A percentile compares a stretch with the other conserved stretches of the same genome.
Conservation (phyloP, 2,113 vertebrate genomes). For the Psophia crepitans region DNA sequence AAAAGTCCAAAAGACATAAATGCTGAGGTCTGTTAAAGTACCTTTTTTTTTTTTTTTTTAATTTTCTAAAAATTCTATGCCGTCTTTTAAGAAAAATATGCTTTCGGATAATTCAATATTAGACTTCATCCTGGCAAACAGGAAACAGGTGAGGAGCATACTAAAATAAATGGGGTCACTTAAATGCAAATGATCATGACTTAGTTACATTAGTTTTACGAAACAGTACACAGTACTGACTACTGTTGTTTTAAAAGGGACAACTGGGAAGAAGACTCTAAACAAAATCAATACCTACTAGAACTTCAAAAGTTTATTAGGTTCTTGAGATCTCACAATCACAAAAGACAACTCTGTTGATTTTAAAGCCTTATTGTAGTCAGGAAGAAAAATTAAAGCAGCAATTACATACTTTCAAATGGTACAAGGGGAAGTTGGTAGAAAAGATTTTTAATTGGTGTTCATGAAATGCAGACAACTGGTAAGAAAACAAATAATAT, state of each 20-base stretch:
- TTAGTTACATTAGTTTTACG: not conserved
- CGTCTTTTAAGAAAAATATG: not conserved
- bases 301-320: not conserved
- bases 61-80: not conserved
- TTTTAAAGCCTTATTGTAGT: conserved; percentile 36
- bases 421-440: conserved; percentile 60
- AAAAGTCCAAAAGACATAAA: not conserved
- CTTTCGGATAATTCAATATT: not conserved
- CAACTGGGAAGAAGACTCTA: not conserved
- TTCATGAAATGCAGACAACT: conserved; percentile 64
- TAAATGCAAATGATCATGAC: not conserved
- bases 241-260: not conserved
- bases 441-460: conserved; percentile 60
- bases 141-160: not conserved
- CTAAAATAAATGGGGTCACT: not conserved
- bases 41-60: not conserved
- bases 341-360: not conserved
- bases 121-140: not conserved
- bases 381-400: conserved; percentile 51
- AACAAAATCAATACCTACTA: not conserved
- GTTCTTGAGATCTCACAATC: not conserved
- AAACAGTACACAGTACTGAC: not conserved
- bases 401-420: conserved; percentile 61
- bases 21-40: not conserved
- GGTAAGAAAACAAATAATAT: conserved; percentile 64